A percentile compares a stretch with the other conserved stretches of the same genome.
Conservation (phyloP, 2,113 vertebrate species). For the Dicentrarchus labrax region DNA sequence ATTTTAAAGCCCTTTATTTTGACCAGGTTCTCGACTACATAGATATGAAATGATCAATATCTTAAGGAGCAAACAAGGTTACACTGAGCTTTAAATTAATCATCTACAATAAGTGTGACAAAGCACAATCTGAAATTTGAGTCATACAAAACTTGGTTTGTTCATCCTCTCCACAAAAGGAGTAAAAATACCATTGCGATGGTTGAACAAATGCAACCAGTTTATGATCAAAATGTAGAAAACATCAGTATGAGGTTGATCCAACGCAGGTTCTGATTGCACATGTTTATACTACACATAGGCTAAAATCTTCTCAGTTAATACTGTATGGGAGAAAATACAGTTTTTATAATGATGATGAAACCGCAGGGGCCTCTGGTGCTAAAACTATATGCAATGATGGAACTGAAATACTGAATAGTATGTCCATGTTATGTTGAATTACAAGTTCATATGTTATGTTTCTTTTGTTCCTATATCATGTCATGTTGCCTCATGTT, state of each 20-base stretch:
- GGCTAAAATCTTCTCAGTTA: background rate
- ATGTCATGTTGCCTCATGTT: background rate
- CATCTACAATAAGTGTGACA: background rate
- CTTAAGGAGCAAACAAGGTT: constrained; percentile 13
- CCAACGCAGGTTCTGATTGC: background rate
- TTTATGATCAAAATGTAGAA: constrained; percentile 7
- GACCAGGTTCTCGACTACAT: constrained; percentile 28
- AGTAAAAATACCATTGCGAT: background rate
- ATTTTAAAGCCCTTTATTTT: constrained; percentile 64
- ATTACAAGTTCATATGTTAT: background rate
- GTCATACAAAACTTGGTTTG: background rate
- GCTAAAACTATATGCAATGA: background rate
- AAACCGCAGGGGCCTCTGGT: background rate
- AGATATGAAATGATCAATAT: constrained; percentile 36
- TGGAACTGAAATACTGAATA: background rate
- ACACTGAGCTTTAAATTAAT: constrained; percentile 20
- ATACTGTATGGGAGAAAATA: background rate
- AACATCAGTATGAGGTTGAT: background rate
- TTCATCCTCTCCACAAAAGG: background rate
- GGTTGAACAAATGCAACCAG: constrained; percentile 6
- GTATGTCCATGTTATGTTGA: background rate
- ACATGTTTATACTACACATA: background rate
- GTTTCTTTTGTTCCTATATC: background rate
- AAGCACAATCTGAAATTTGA: constrained; percentile 1
- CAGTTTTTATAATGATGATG: background rate